phyloP scores from a whole-genome alignment of 2,113 vertebrate species.

The Gymnorhina tibicen region DNA sequence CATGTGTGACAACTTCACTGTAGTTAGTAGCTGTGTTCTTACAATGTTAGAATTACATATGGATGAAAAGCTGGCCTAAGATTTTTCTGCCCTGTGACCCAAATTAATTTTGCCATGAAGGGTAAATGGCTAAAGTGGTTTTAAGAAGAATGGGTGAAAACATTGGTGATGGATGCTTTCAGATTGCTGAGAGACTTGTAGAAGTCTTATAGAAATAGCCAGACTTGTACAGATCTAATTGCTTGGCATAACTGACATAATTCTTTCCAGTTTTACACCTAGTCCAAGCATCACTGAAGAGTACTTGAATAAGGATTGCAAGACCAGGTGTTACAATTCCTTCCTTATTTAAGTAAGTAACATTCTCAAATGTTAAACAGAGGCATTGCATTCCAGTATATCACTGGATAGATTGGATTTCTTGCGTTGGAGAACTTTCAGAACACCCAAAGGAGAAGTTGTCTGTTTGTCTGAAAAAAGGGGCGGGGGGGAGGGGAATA shows the following conservation, averaged over 20 bases:
- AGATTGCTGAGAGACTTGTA: not conserved
- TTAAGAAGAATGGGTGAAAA: not conserved
- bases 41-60: not conserved
- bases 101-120: not conserved
- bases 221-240: not conserved
- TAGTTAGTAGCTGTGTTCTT: not conserved
- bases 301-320: not conserved
- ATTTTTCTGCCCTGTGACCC: not conserved
- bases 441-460: not conserved
- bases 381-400: not conserved
- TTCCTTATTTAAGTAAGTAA: not conserved
- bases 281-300: not conserved
- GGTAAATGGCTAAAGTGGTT: not conserved
- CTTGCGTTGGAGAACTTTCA: not conserved
- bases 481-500: rapidly evolving
- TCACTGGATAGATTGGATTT: not conserved
- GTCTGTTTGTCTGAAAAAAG: not conserved
- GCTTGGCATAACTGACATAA: not conserved
- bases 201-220: not conserved
- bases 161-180: not conserved
- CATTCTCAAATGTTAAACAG: not conserved
- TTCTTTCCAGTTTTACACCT: not conserved
- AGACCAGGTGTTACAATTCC: not conserved
- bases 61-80: not conserved
- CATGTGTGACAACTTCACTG: not conserved